phyloP scores from a whole-genome alignment of 2,797 vertebrate species.

The Diceros bicornis region DNA sequence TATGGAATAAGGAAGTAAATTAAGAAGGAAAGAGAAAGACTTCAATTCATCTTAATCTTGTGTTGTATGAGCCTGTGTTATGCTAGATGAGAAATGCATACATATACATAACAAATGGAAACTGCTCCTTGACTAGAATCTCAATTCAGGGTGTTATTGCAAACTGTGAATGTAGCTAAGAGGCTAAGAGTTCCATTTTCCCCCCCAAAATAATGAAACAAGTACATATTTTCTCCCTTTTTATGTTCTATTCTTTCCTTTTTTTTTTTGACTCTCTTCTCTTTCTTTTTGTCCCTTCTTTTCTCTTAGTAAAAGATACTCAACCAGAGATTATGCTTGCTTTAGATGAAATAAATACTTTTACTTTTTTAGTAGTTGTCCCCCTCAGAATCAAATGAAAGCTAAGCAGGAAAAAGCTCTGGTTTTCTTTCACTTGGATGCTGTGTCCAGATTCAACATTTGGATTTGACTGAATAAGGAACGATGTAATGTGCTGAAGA shows the following conservation, averaged over 20 bases:
- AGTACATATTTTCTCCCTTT: background rate
- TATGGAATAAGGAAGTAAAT: constrained; percentile 67
- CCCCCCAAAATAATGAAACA: constrained; percentile 1
- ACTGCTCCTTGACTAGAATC: constrained; percentile 71
- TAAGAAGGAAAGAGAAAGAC: constrained; percentile 74
- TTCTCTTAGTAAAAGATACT: constrained; percentile 18
- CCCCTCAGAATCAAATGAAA: constrained; percentile 23
- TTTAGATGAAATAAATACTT: constrained; percentile 46
- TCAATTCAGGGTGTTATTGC: constrained; percentile 37
- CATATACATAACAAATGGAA: constrained; percentile 70
- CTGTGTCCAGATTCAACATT: constrained; percentile 73
- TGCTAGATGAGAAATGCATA: constrained; percentile 61
- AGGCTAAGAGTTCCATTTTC: background rate
- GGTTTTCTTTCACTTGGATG: constrained; percentile 62
- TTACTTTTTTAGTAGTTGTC: background rate
- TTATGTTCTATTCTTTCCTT: background rate
- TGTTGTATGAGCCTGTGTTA: constrained; percentile 50
- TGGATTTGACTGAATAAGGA: constrained; percentile 80
- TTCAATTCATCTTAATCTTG: constrained; percentile 79
- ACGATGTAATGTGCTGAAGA: constrained; percentile 79
- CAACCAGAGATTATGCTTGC: constrained; percentile 31
- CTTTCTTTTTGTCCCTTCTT: background rate
- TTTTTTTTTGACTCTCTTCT: background rate
- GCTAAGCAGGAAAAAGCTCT: constrained; percentile 42
- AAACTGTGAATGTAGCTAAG: constrained; percentile 30